These are phyloP conservation scores for Muntiacus muntjak DNA, from an alignment of 2,113 vertebrate genomes.

Conservation along the genomic window DNA sequence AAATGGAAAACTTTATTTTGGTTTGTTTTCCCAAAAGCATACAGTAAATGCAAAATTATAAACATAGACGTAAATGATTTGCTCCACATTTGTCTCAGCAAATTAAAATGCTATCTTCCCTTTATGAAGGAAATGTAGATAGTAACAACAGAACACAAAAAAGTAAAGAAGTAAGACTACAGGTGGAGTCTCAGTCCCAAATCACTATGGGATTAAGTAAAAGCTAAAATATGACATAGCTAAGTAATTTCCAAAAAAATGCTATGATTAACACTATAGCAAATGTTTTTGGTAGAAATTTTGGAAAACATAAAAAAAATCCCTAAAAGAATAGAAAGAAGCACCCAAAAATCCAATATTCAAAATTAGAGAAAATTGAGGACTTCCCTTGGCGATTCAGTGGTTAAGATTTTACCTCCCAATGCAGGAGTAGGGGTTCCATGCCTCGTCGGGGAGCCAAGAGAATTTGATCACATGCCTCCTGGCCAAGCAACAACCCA, in stretches of 20 bases:
- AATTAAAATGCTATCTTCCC: slow-evolving; percentile 48
- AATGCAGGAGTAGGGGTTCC: rapidly evolving
- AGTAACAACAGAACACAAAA: slow-evolving; percentile 27
- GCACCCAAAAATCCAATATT: not conserved
- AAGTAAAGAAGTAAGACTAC: slow-evolving; percentile 38
- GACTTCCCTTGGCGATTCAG: not conserved
- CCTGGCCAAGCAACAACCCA: not conserved
- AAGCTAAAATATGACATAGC: slow-evolving; percentile 41
- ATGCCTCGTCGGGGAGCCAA: not conserved
- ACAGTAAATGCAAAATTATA: slow-evolving; percentile 62
- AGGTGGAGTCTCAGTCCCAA: slow-evolving; percentile 21
- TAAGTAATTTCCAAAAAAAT: not conserved
- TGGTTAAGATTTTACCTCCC: not conserved
- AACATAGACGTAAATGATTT: slow-evolving; percentile 44
- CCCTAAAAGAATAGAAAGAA: not conserved
- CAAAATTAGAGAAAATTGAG: not conserved
- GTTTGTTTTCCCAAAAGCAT: slow-evolving; percentile 62
- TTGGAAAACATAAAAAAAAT: not conserved
- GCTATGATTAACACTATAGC: not conserved
- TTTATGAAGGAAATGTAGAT: slow-evolving; percentile 26
- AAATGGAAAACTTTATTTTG: slow-evolving; percentile 62
- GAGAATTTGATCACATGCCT: not conserved
- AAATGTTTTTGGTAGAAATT: not conserved
- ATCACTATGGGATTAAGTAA: slow-evolving; percentile 20
- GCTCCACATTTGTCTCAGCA: slow-evolving; percentile 33